These are phyloP conservation scores for Orthosia cruda DNA, from an alignment of 2,888 invertebrate genomes.

Conservation along the genomic window DNA sequence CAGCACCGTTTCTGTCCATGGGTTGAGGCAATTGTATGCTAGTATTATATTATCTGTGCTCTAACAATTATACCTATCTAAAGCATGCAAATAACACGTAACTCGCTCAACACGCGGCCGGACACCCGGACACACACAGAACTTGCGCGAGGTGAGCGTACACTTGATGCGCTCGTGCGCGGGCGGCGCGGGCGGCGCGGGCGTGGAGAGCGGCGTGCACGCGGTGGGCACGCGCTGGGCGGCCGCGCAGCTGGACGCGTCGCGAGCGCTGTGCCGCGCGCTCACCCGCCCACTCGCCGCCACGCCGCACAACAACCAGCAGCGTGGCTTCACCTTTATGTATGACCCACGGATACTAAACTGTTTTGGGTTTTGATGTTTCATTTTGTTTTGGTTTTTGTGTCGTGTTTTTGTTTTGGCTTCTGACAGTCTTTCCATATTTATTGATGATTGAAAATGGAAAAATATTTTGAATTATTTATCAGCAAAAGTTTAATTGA, in stretches of 20 bases:
- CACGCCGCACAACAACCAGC: conserved; percentile 93
- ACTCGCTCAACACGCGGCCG: conserved; percentile 1
- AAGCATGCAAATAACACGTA: conserved; percentile 20
- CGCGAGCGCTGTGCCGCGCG: conserved; percentile 95
- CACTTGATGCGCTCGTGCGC: conserved; percentile 92
- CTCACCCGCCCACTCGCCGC: conserved; percentile 94
- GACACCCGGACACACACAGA: conserved; percentile 87
- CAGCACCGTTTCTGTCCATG: too few relatives aligned
- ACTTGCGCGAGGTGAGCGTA: conserved; percentile 96
- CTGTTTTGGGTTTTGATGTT: conserved; percentile 23
- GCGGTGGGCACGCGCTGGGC: conserved; percentile 96
- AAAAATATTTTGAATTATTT: neutral
- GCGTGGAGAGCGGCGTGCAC: conserved; percentile 92
- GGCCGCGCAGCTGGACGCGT: conserved; percentile 95
- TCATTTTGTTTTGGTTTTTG: conserved; percentile 30
- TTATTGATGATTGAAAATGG: neutral
- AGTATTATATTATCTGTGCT: too few relatives aligned
- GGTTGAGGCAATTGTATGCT: too few relatives aligned
- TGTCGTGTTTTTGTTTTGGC: conserved; percentile 34
- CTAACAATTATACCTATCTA: too few relatives aligned
- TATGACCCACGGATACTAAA: conserved; percentile 78
- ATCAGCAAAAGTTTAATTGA: neutral
- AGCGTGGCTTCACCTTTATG: conserved; percentile 96
- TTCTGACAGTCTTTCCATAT: conserved; percentile 8
- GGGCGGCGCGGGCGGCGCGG: conserved; percentile 82